Base-by-base conservation (phyloP, 1,140 invertebrate genomes). In the Propsilocerus akamusi region DNA sequence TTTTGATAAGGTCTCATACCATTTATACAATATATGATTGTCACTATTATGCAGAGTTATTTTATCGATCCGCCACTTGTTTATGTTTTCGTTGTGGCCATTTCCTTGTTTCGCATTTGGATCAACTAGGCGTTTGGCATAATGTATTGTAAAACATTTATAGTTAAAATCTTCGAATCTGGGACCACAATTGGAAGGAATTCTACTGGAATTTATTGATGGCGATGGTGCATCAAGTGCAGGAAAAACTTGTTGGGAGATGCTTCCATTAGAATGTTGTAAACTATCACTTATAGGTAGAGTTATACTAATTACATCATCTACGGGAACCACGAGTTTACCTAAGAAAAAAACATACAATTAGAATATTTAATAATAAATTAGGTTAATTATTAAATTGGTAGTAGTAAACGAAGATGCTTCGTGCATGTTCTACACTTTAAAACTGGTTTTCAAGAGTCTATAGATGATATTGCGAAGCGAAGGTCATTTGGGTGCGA, bases 31-130 rank as follows among this genome's bases (percentile, higher is more conserved):
- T 55, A 78, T 74, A 46, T 73, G 61, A 0, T 73, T 65, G 57
- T 81, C 77, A 0, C 68, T 68, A 58, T 79, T 76, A 53, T 71
- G 72, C 57, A 80, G 69, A 5, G 69, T 72, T 4, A 79, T 59
- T 4, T 61, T 70, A 46, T 72, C 68, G 53, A 76, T 68, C 25
- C 70, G 68, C 77, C 76, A 78, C 56, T 69, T 72, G 56, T 76
- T 76, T 17, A n/a, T 20, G 11, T 41, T 17, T 20, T 17, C 4
- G 34, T 20, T 41, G 6, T 7, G 11, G 2, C 14, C 14, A 41
- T 10, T 41, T n/a, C 14, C 32, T 52, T 75, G 73, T 14, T 69
- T 57, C 2, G 65, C 66, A 48, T 59, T 53, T n/a, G 62, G 64
- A 47, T 62, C 61, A 11, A 52, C 54, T 25, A 60, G 17, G 8